Evolutionary conservation across 2,888 invertebrate genomes (phyloP).

Genomic region (Lissonota sp.): DNA sequence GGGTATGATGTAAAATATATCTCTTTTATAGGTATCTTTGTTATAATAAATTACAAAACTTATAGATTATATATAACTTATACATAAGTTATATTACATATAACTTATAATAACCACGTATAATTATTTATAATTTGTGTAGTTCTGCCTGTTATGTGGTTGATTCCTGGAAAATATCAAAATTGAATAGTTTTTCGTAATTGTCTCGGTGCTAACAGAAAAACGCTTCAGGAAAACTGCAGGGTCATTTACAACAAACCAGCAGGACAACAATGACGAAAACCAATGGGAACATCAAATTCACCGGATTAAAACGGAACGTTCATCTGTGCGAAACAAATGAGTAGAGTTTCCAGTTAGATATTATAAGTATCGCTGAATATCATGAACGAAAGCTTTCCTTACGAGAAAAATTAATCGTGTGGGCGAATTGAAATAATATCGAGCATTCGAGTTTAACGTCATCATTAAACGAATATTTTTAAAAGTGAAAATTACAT

Average conservation of each 20-base stretch:
- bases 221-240: background rate
- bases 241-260: background rate
- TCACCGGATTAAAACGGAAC: constrained; percentile 1
- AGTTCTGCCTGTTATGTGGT: background rate
- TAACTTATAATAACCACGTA: background rate
- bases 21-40: too few species aligned
- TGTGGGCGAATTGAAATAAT: constrained; percentile 22
- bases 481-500: constrained; percentile 9
- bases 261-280: background rate
- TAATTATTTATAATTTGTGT: background rate
- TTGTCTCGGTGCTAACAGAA: background rate
- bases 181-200: background rate
- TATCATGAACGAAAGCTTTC: background rate
- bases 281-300: background rate
- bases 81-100: too few species aligned
- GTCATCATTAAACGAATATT: constrained; percentile 8
- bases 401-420: constrained; percentile 2
- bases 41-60: too few species aligned
- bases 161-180: background rate
- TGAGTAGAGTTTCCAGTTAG: background rate
- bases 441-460: constrained; percentile 16
- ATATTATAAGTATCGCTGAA: background rate
- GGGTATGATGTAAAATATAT: too few species aligned
- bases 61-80: too few species aligned
- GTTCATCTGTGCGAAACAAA: constrained; percentile 1